Evolutionary conservation across 2,888 invertebrate species (phyloP).

Genomic region (Phortica magna): DNA sequence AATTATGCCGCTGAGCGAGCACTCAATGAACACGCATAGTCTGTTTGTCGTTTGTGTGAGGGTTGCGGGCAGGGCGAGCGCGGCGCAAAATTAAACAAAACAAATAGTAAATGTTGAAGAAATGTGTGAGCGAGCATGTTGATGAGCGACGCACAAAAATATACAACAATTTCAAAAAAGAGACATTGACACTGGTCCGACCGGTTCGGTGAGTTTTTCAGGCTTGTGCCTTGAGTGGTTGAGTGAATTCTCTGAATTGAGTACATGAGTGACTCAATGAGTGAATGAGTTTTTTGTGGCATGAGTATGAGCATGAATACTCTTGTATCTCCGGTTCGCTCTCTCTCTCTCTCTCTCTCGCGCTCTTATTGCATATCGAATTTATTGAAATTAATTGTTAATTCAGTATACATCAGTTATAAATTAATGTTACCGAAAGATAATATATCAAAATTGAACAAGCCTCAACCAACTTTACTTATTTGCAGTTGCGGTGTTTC

Average conservation of each 20-base stretch:
- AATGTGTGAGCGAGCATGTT: conserved; percentile 58
- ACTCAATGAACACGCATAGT: conserved; percentile 71
- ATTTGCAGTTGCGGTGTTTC: no score
- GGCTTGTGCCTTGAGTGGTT: conserved; percentile 33
- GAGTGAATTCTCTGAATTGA: background rate
- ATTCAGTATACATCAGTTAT: conserved; percentile 70
- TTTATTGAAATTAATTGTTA: conserved; percentile 73
- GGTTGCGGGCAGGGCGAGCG: background rate
- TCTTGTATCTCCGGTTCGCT: no score
- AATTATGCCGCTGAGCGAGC: conserved; percentile 59
- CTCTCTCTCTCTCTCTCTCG: conserved; percentile 1
- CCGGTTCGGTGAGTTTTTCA: conserved; percentile 72
- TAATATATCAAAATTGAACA: conserved; percentile 50
- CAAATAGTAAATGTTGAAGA: conserved; percentile 26
- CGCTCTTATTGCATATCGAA: conserved; percentile 45
- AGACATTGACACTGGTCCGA: conserved; percentile 74
- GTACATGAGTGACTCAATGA: no score
- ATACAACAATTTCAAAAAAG: conserved; percentile 63
- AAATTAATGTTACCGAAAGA: conserved; percentile 20
- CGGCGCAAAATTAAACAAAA: conserved; percentile 47
- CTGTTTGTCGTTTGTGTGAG: conserved; percentile 33
- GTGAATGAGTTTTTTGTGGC: conserved; percentile 35
- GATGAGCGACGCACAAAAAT: conserved; percentile 64
- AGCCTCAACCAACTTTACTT: conserved; percentile 36
- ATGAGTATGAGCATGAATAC: background rate